A percentile compares a stretch with the other conserved stretches of the same genome.
These are phyloP conservation scores for Trimorus sp. DNA, from an alignment of 2,888 invertebrate genomes.

Conservation along the genomic window DNA sequence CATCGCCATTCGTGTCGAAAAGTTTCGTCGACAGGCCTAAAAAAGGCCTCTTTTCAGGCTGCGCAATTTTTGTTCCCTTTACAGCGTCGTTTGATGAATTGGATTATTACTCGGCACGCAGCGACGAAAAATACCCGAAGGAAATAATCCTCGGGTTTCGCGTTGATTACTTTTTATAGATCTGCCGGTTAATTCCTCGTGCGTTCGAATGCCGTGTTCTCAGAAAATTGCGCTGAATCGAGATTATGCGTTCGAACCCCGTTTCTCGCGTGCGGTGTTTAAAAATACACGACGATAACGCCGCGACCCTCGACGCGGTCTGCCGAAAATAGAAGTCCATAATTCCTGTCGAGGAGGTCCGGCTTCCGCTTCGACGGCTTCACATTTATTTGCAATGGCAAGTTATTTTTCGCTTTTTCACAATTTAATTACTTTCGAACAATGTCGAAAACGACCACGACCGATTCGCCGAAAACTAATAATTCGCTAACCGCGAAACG, in stretches of 20 bases:
- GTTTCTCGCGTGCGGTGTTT: slow-evolving; percentile 49
- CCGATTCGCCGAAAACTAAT: too few species aligned
- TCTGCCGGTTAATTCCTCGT: slow-evolving; percentile 17
- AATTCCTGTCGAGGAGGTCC: slow-evolving; percentile 54
- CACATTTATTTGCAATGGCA: slow-evolving; percentile 46
- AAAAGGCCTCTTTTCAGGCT: too few species aligned
- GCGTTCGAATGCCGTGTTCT: slow-evolving; percentile 28
- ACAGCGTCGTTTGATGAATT: too few species aligned
- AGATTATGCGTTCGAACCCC: slow-evolving; percentile 36
- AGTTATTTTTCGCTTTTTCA: slow-evolving; percentile 18
- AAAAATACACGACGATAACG: slow-evolving; percentile 61
- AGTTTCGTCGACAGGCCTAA: too few species aligned
- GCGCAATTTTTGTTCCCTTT: background rate
- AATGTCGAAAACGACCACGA: too few species aligned
- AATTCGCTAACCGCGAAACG: too few species aligned
- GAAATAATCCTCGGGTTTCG: background rate
- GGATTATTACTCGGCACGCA: too few species aligned
- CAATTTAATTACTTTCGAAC: too few species aligned
- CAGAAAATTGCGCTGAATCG: slow-evolving; percentile 28
- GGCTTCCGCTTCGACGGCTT: slow-evolving; percentile 59
- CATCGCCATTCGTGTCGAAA: too few species aligned
- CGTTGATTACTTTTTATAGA: slow-evolving; percentile 19
- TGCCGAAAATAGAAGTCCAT: slow-evolving; percentile 62
- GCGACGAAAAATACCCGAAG: slow-evolving; percentile 1
- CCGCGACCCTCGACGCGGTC: slow-evolving; percentile 49